Percentiles rank a stretch among this genome's conserved stretches.
These are phyloP conservation scores for Eulithis testata DNA, from an alignment of 2,888 invertebrate species.

Conservation along the genomic window DNA sequence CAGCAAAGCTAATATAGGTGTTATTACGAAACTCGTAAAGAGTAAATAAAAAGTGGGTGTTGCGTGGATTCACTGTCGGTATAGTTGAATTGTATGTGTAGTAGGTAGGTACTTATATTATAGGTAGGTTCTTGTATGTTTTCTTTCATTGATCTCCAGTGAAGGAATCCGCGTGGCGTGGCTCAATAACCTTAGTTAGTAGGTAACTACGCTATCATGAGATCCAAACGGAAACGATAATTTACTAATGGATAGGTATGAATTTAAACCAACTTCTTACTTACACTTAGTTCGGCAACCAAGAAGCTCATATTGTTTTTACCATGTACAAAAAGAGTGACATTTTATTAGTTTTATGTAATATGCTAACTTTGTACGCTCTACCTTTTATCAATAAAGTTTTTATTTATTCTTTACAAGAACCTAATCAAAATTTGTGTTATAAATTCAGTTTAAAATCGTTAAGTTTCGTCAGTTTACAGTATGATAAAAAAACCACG, in stretches of 20 bases:
- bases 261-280: neutral
- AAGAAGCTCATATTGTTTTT: no score
- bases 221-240: constrained; percentile 28
- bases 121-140: constrained; percentile 48
- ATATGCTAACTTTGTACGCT: no score
- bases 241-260: constrained; percentile 19
- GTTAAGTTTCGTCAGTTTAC: constrained; percentile 7
- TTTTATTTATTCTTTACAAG: no score
- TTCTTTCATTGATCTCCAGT: constrained; percentile 44
- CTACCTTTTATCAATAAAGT: no score
- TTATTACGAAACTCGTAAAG: constrained; percentile 34
- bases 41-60: constrained; percentile 43
- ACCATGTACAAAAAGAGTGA: no score
- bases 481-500: neutral
- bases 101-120: neutral
- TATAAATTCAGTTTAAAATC: constrained; percentile 12
- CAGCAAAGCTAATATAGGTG: constrained; percentile 17
- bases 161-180: constrained; percentile 42
- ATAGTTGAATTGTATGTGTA: constrained; percentile 27
- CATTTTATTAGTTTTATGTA: no score
- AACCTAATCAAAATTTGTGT: neutral
- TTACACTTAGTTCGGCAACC: no score
- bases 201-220: constrained; percentile 30
- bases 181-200: constrained; percentile 14
- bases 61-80: constrained; percentile 37